Evolutionary conservation across 1,140 invertebrate genomes (phyloP).

Genomic region (Cryptotermes secundus): DNA sequence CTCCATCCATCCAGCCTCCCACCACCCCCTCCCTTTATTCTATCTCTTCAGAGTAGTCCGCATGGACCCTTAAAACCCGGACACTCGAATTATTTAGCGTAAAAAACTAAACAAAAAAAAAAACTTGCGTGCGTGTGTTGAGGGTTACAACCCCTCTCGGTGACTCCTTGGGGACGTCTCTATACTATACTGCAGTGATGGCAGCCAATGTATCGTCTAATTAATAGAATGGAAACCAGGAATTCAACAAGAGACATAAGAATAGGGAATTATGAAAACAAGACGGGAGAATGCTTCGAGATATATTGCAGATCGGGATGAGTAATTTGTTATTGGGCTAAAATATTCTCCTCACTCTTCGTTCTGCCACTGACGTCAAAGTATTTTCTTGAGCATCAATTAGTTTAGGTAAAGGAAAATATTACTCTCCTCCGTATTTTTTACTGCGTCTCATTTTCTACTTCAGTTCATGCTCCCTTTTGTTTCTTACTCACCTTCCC

Average conservation of each 20-base stretch:
- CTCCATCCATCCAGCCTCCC: slow-evolving; percentile 13
- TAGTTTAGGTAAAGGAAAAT: too few relatives aligned
- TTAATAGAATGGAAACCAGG: slow-evolving; percentile 28
- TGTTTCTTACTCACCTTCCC: too few relatives aligned
- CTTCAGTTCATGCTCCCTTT: too few relatives aligned
- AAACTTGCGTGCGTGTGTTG: slow-evolving; percentile 3
- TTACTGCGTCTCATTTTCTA: too few relatives aligned
- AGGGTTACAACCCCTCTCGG: slow-evolving; percentile 21
- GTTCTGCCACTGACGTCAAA: too few relatives aligned
- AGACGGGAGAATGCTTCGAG: neutral
- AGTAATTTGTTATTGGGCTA: neutral
- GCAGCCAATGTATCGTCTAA: slow-evolving; percentile 23
- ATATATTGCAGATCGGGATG: neutral
- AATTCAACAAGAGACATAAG: neutral
- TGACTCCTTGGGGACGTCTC: slow-evolving; percentile 16
- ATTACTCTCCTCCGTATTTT: too few relatives aligned
- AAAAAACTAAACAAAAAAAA: slow-evolving; percentile 26
- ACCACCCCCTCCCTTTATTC: neutral
- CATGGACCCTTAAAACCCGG: slow-evolving; percentile 32
- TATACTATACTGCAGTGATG: neutral
- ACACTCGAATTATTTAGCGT: slow-evolving; percentile 33
- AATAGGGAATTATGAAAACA: slow-evolving; percentile 9
- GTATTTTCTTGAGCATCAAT: too few relatives aligned
- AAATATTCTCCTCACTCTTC: neutral
- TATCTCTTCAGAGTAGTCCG: neutral